Percentiles rank a stretch among this genome's conserved stretches.
phyloP scores from a whole-genome alignment of 2,113 vertebrate species.

The Hirundichthys speculiger region DNA sequence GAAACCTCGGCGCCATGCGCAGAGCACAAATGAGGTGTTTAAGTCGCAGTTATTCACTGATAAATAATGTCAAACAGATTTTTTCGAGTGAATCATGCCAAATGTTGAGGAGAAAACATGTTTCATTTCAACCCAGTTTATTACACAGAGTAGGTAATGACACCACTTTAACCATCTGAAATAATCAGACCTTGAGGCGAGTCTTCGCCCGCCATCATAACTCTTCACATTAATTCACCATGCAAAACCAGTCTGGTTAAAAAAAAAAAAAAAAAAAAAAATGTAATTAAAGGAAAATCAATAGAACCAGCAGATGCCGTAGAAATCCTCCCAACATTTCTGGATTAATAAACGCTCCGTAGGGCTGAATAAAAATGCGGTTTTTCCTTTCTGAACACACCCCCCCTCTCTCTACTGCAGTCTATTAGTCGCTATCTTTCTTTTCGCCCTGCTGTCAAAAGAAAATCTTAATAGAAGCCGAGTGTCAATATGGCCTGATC shows the following conservation, averaged over 20 bases:
- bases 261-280: conserved; percentile 38
- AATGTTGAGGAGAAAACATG: conserved; percentile 16
- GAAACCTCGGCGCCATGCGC: conserved; percentile 20
- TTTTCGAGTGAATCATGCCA: neutral
- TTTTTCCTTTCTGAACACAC: conserved; percentile 10
- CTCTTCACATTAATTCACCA: conserved; percentile 44
- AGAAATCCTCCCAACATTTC: conserved; percentile 46
- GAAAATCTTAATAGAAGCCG: conserved; percentile 63
- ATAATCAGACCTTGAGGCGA: conserved; percentile 44
- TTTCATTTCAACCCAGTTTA: conserved; percentile 35
- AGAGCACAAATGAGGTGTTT: conserved; percentile 42
- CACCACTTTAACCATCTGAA: conserved; percentile 17
- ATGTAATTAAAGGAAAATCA: conserved; percentile 68
- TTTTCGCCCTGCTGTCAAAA: conserved; percentile 25
- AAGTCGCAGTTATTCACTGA: conserved; percentile 15
- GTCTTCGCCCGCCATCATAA: conserved; percentile 27
- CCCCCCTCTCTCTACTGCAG: conserved; percentile 7
- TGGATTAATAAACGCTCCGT: conserved; percentile 36
- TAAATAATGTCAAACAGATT: conserved; percentile 25
- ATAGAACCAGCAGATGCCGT: conserved; percentile 42
- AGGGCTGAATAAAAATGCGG: conserved; percentile 22
- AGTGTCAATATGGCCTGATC: conserved; percentile 71
- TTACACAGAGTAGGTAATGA: conserved; percentile 18
- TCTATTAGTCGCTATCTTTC: conserved; percentile 45
- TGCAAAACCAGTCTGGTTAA: conserved; percentile 31